Conservation (phyloP, 2,888 invertebrate species). For the Neoscelio sp. region DNA sequence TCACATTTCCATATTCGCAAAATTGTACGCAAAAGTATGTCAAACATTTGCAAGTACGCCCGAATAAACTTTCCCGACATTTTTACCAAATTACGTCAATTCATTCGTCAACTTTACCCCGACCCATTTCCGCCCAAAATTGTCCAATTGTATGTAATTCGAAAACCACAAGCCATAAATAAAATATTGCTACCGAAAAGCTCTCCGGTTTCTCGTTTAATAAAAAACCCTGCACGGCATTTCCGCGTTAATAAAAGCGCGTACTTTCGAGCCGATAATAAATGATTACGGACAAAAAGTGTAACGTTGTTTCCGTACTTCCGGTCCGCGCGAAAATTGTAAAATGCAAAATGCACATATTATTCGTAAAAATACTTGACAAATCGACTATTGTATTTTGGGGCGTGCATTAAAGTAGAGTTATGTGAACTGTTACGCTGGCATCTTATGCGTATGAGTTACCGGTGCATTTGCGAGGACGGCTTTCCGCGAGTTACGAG, state of each 20-base stretch:
- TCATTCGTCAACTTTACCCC: background rate
- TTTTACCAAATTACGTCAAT: background rate
- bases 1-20: no score
- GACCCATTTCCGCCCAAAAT: background rate
- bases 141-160: background rate
- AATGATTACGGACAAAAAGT: conserved; percentile 11
- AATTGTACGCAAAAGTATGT: no score
- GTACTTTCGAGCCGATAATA: conserved; percentile 16
- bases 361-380: conserved; percentile 64
- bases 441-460: conserved; percentile 65
- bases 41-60: no score
- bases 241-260: conserved; percentile 9
- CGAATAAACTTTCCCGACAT: background rate
- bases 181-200: no score
- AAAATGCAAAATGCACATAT: conserved; percentile 34
- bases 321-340: conserved; percentile 33
- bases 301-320: conserved; percentile 17
- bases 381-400: conserved; percentile 63
- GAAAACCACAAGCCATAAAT: background rate
- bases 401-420: conserved; percentile 55
- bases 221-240: conserved; percentile 3
- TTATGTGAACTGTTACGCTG: conserved; percentile 62
- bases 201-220: no score
- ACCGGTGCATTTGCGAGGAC: conserved; percentile 62
- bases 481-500: conserved; percentile 64